Evolutionary conservation across 2,888 invertebrate genomes (phyloP), one percentile per base, ranked within the genome.

Genomic region (Orchestes rusci): DNA sequence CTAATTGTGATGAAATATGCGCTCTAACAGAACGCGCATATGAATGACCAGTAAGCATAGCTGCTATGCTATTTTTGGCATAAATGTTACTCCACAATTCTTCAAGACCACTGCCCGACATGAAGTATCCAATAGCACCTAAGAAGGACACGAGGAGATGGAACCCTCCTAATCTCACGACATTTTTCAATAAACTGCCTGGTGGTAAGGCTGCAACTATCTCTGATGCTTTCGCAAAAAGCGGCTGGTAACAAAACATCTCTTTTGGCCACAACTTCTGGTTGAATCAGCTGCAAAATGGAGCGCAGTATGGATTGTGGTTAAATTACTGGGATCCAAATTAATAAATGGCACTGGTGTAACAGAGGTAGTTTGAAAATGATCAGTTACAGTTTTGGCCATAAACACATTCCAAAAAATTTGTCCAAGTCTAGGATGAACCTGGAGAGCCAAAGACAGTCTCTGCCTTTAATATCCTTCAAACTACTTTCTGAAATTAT

Each of bases 281-380:
- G 23, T 23, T 23, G 23, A 23, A 23, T 23, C 23, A 23, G 23
- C 23, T 23, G 23, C 23, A 23, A 23, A 23, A 23, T 23, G 23
- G 23, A 7, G 23, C 10, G 23, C 23, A 23, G 23, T 23, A 23
- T 23, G 23, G 10, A 23, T 23, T 23, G 23, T 23, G 10, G 23
- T 23, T 10, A 23, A 23, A 23, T 23, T 23, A 23, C 23, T 23
- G 7, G 23, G 23, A 23, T 23, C 23, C 23, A 23, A 23, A 23
- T 23, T 23, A 23, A 23, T 23, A 23, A 23, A 23, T 23, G 23
- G 23, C 10, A 23, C 23, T 23, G 23, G 23, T 23, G 23, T 23
- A 7, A 23, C 23, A 7, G 23, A 23, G 10, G 23, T 23, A 23
- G 23, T 23, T 23, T 23, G 23, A 10, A 23, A 23, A 23, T 23